Evolutionary conservation across 1,140 invertebrate species (phyloP), one percentile per base, ranked within the genome.

Genomic region (Ladona fulva): DNA sequence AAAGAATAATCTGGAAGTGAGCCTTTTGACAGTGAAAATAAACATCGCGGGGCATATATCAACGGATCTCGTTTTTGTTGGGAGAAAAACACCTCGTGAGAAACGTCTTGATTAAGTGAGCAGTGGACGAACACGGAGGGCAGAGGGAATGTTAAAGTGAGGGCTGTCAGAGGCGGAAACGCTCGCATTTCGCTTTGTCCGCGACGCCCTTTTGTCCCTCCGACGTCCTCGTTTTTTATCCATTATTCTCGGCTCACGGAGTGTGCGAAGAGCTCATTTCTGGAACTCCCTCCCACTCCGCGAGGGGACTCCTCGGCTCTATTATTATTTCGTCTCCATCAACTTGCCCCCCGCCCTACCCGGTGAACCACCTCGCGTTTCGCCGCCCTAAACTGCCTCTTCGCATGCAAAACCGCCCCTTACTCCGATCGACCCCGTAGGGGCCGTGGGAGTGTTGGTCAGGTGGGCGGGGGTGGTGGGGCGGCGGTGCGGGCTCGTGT

Each of bases 261-360:
- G 29, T 37, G 29, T 37, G 29, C 29, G 29, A 8, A 37, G 29
- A 37, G 29, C 29, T 37, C 29, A 37, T 37, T 37, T 37, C 29
- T 37, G 29, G 29, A 37, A 37, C 3, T 37, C 29, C 29, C 29
- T 37, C 29, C 29, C 29, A 8, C 29, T 8, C 29, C 29, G 29
- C 29, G 29, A 1, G 52, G n/a, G n/a, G n/a, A 3, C 52, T 66
- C 14, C 52, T 52, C 44, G 19, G 19, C 44, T 52, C 44, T 22
- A 66, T 66, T 66, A 66, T 66, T 66, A 66, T 66, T 66, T 66
- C 52, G 52, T 66, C 52, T 66, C 52, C 52, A 66, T 66, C 52
- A 66, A 66, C 3, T 12, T 12, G 52, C 52, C 52, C 52, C 44
- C 44, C 10, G 10, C 19, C 44, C 44, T 52, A 19, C 44, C 44